phyloP scores from a whole-genome alignment of 1,140 invertebrate species.

The Cyphomyrmex costatus region DNA sequence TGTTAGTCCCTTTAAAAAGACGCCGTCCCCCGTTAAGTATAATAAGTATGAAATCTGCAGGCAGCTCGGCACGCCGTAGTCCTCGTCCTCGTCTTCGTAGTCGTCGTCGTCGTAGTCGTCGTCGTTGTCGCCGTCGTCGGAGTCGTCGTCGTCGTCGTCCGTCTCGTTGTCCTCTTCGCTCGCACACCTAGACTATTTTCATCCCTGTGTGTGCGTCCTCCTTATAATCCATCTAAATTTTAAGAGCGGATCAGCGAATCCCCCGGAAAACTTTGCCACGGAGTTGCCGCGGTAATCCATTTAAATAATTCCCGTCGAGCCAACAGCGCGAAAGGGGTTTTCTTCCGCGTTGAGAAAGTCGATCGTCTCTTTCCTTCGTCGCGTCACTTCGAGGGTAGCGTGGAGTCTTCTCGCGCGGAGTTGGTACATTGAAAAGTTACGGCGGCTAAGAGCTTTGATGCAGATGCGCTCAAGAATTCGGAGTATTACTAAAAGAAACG shows the following conservation, averaged over 20 bases:
- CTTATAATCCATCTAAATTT: slow-evolving; percentile 87
- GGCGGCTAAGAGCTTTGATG: slow-evolving; percentile 43
- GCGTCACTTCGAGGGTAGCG: slow-evolving; percentile 46
- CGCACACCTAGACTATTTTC: slow-evolving; percentile 51
- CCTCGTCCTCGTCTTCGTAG: slow-evolving; percentile 48
- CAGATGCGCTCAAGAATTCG: slow-evolving; percentile 12
- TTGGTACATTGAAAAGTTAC: slow-evolving; percentile 64
- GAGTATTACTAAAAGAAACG: neutral
- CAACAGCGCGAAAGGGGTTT: slow-evolving; percentile 78
- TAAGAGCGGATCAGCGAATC: slow-evolving; percentile 83
- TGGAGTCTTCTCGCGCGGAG: slow-evolving; percentile 18
- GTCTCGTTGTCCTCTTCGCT: slow-evolving; percentile 59
- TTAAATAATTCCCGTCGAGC: slow-evolving; percentile 85
- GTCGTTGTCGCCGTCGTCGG: slow-evolving; percentile 59
- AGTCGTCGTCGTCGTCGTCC: slow-evolving; percentile 73
- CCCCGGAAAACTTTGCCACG: slow-evolving; percentile 81
- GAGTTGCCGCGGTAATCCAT: slow-evolving; percentile 84
- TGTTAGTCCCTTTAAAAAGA: slow-evolving; percentile 86
- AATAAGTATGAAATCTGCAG: slow-evolving; percentile 84
- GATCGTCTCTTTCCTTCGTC: slow-evolving; percentile 63
- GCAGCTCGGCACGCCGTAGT: slow-evolving; percentile 34
- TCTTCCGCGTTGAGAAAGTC: slow-evolving; percentile 71
- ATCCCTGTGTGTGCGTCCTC: slow-evolving; percentile 35
- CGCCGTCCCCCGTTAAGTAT: slow-evolving; percentile 83
- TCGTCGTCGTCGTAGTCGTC: slow-evolving; percentile 66